Percentiles rank a stretch among this genome's conserved stretches.
phyloP scores from a whole-genome alignment of 2,797 vertebrate species.

The Tangara arthus region DNA sequence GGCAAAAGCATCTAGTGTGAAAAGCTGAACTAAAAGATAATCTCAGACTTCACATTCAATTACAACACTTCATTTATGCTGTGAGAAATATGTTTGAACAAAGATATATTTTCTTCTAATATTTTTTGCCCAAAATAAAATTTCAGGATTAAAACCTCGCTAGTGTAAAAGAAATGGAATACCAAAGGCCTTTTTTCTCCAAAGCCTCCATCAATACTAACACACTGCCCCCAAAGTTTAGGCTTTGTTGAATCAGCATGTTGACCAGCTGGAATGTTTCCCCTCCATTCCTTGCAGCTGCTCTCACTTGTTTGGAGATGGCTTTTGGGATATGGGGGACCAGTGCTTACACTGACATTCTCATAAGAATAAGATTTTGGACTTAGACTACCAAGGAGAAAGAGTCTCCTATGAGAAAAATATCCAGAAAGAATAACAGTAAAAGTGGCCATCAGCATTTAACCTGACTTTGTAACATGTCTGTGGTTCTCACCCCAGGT shows the following conservation, averaged over 20 bases:
- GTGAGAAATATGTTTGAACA: not conserved
- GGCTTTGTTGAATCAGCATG: not conserved
- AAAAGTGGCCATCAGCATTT: rapidly evolving
- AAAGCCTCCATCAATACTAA: not conserved
- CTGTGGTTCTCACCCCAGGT: not conserved
- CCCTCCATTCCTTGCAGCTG: not conserved
- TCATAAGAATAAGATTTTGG: not conserved
- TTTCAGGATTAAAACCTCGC: not conserved
- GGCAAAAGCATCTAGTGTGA: not conserved
- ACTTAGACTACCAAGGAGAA: not conserved
- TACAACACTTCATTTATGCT: not conserved
- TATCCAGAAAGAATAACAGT: not conserved
- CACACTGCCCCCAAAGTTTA: not conserved
- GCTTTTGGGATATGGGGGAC: not conserved
- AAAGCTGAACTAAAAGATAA: not conserved
- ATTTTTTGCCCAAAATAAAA: not conserved
- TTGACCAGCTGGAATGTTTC: not conserved
- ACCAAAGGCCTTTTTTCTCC: not conserved
- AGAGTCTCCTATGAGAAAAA: not conserved
- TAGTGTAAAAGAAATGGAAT: not conserved
- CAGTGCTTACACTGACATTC: not conserved
- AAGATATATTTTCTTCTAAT: not conserved
- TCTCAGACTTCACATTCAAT: not conserved
- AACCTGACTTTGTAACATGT: not conserved
- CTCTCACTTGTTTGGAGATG: not conserved